Conservation (phyloP, 64 coral and sea anemone species). For the Montipora foliosa region DNA sequence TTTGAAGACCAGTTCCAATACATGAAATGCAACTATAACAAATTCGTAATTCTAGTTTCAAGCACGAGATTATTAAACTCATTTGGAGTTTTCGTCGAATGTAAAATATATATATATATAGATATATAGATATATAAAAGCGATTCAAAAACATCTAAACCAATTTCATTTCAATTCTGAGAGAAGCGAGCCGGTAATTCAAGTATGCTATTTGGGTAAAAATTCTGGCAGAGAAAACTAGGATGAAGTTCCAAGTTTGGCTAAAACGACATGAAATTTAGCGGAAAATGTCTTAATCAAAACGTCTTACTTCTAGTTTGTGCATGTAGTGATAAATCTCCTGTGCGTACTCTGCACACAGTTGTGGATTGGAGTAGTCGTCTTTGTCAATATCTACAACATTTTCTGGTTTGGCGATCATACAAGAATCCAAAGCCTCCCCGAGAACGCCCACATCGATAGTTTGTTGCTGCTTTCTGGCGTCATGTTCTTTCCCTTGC, state of each 20-base stretch:
- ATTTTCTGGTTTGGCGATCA: slow-evolving; percentile 18
- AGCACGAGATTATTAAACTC: too few species aligned
- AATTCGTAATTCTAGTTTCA: too few species aligned
- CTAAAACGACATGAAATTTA: not conserved
- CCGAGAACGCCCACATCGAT: slow-evolving; percentile 86
- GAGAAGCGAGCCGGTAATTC: too few species aligned
- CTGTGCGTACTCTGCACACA: slow-evolving; percentile 95
- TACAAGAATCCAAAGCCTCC: slow-evolving; percentile 79
- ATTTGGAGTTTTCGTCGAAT: too few species aligned
- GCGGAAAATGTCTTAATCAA: not conserved
- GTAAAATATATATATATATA: not conserved
- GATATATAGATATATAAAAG: not conserved
- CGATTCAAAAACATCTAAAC: too few species aligned
- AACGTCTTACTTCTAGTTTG: slow-evolving; percentile 76
- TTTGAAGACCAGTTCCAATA: too few species aligned
- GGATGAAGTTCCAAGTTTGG: too few species aligned
- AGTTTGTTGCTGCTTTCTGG: slow-evolving; percentile 17
- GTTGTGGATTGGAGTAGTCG: slow-evolving; percentile 88
- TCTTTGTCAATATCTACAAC: slow-evolving; percentile 91
- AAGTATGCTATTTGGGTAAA: too few species aligned
- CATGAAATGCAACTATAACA: too few species aligned
- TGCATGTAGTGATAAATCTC: slow-evolving; percentile 90
- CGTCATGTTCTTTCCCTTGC: slow-evolving; percentile 54
- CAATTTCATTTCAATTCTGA: too few species aligned
- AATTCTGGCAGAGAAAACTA: too few species aligned